Base-by-base conservation (phyloP, 2,797 vertebrate species). In the Falco rusticolus region DNA sequence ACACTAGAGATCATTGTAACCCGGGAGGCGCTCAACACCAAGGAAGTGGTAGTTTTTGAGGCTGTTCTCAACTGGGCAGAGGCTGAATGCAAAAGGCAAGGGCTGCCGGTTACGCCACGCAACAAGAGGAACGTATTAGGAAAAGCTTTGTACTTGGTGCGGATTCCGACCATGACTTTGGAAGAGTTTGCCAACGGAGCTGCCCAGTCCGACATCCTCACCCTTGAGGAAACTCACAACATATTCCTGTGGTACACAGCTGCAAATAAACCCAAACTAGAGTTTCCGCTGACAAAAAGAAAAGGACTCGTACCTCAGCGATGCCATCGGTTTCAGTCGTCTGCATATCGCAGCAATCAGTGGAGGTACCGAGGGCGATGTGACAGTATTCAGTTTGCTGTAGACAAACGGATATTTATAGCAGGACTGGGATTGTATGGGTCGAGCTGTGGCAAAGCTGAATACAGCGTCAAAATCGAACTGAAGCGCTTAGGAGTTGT, bases 161-260 rank as follows among this genome's bases (percentile, higher is more conserved):
- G 99, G 33, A 98, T 99, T 74, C 99, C 99, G 2, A 98, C 99
- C 68, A 99, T 99, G 99, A 99, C 98, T 34, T 97, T 99, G 97
- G 99, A 99, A 94, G 99, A 99, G 98, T 99, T 99, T 34, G 99
- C 99, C 11, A 98, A 99, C 0, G 99, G 99, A 4, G 98, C 99
- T 2, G 99, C 99, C 8, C 99, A 99, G 84, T 99, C 99, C 0
- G 99, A 99, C 81, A 98, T 99, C 96, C 98, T 99, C 94, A 99
- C 99, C 5, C 98, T 99, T 47, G 99, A 99, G 97, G 99, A 99
- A 98, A 99, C 99, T 5, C 99, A 98, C 95, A 98, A 98, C 65
- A 98, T 99, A 92, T 99, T 99, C 98, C 98, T 99, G n/a, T 99
- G 99, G 99, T 99, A 99, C 98, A 99, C 99, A 0, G 99, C 99